phyloP scores from a whole-genome alignment of 2,113 vertebrate species.

The Hippocampus abdominalis region DNA sequence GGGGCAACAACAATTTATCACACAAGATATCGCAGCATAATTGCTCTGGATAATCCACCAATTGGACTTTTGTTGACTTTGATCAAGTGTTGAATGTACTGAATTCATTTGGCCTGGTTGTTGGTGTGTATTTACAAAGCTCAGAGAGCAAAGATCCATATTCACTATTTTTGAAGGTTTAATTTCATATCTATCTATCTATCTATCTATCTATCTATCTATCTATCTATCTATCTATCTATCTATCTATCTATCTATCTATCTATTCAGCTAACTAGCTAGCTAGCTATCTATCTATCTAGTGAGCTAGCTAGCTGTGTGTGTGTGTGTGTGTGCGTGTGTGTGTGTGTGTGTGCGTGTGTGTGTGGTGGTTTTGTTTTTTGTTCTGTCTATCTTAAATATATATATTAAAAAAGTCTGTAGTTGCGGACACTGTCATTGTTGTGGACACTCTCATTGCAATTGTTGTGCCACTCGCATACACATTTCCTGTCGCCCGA shows the following conservation, averaged over 20 bases:
- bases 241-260: no score
- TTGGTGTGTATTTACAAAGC: neutral
- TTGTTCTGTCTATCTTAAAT: neutral
- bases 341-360: slow-evolving; percentile 36
- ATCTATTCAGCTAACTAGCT: no score
- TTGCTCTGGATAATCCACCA: neutral
- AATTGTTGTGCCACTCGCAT: slow-evolving; percentile 51
- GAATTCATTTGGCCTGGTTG: neutral
- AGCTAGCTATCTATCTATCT: no score
- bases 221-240: no score
- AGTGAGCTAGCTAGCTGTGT: no score
- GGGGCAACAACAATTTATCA: neutral
- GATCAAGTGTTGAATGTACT: neutral
- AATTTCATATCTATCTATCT: slow-evolving; percentile 4
- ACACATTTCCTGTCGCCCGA: slow-evolving; percentile 58
- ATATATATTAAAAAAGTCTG: neutral
- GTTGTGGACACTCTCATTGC: slow-evolving; percentile 6
- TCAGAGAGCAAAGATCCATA: slow-evolving; percentile 20
- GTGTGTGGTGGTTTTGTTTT: slow-evolving; percentile 34
- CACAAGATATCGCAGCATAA: neutral
- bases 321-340: no score
- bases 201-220: no score
- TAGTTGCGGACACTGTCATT: neutral
- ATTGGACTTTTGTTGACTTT: neutral
- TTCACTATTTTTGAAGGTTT: slow-evolving; percentile 43